Conservation (phyloP, 1,140 invertebrate genomes). For the Lasaia peninsularis region DNA sequence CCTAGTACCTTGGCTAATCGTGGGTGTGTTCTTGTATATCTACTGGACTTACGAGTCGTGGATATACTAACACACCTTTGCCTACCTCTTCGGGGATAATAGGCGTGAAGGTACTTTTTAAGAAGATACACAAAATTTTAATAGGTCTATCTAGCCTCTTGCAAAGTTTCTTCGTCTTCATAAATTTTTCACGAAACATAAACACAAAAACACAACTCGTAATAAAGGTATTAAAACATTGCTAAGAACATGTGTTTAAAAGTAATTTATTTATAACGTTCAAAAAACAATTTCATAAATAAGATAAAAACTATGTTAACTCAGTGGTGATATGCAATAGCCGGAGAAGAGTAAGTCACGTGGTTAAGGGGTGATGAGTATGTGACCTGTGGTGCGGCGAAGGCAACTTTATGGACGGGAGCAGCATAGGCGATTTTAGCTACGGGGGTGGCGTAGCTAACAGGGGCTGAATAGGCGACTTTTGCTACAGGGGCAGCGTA, state of each 20-base stretch:
- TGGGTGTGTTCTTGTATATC: no score
- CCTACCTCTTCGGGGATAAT: no score
- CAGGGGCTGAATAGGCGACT: slow-evolving; percentile 49
- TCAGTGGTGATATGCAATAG: slow-evolving; percentile 18
- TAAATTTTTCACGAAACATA: neutral
- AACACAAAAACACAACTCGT: no score
- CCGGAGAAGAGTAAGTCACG: slow-evolving; percentile 3
- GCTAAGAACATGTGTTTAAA: neutral
- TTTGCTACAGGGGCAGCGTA: slow-evolving; percentile 25
- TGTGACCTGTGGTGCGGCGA: slow-evolving; percentile 15
- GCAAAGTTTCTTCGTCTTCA: no score
- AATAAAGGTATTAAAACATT: no score
- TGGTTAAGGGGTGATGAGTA: slow-evolving; percentile 20
- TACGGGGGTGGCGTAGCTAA: slow-evolving; percentile 29
- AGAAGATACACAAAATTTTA: no score
- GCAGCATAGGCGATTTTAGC: slow-evolving; percentile 44
- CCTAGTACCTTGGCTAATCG: no score
- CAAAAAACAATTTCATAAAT: neutral
- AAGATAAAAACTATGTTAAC: neutral
- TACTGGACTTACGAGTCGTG: no score
- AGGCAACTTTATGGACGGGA: slow-evolving; percentile 35
- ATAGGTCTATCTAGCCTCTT: no score
- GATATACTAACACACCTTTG: no score
- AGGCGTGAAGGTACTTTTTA: no score
- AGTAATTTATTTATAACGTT: slow-evolving; percentile 3